Evolutionary conservation across 2,113 vertebrate species (phyloP).

Genomic region (Oncorhynchus gorbuscha): DNA sequence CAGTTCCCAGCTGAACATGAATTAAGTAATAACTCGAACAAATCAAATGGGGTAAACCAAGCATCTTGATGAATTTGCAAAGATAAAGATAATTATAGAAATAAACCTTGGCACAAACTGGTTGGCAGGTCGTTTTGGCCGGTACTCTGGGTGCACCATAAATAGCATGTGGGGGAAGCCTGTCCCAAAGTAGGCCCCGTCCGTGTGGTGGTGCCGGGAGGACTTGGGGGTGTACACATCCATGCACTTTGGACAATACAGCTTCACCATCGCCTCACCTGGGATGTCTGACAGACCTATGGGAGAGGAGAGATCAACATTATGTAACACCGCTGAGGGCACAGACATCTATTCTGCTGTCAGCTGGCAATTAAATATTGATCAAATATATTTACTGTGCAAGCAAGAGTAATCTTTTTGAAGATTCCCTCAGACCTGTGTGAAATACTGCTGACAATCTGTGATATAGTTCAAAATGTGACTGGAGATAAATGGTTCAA

Average conservation of each 20-base stretch:
- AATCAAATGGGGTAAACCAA: too few species aligned
- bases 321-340: not conserved
- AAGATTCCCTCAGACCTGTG: too few species aligned
- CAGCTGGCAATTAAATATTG: too few species aligned
- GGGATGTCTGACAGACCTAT: constrained; percentile 93
- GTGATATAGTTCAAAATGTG: not conserved
- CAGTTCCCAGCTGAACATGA: too few species aligned
- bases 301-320: not conserved
- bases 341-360: not conserved
- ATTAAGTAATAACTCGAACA: too few species aligned
- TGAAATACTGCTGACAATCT: not conserved
- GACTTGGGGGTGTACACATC: constrained; percentile 96
- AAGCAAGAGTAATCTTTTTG: not conserved
- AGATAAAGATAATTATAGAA: too few species aligned
- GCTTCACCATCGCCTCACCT: constrained; percentile 94
- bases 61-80: too few species aligned
- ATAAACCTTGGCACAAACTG: constrained; percentile 88
- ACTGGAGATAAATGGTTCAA: not conserved
- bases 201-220: constrained; percentile 92
- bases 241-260: constrained; percentile 97
- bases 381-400: not conserved
- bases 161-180: constrained; percentile 98
- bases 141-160: constrained; percentile 94
- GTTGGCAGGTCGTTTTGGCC: constrained; percentile 93
- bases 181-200: constrained; percentile 93